Evolutionary conservation across 2,797 vertebrate genomes (phyloP).

Genomic region (Tarsius wallacei): DNA sequence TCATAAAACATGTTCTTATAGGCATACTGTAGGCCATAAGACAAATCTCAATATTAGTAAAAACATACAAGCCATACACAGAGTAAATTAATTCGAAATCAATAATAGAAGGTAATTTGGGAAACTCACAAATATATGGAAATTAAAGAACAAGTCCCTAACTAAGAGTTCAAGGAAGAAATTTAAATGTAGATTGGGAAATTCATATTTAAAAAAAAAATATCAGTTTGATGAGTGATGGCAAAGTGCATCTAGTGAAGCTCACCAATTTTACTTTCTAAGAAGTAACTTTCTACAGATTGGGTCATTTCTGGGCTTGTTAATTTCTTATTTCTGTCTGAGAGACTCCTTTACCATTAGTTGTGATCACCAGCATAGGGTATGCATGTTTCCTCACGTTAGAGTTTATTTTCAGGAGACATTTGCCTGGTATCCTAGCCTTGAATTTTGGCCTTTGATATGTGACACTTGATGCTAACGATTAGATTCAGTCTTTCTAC

Average conservation of each 20-base stretch:
- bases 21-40: no score
- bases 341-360: background rate
- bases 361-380: background rate
- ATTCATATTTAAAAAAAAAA: no score
- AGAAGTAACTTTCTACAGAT: constrained; percentile 8
- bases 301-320: background rate
- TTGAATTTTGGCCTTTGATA: constrained; percentile 43
- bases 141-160: no score
- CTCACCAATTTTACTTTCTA: background rate
- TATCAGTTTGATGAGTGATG: background rate
- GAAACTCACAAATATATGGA: no score
- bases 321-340: constrained; percentile 33
- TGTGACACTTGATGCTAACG: background rate
- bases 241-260: background rate
- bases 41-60: no score
- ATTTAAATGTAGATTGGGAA: no score
- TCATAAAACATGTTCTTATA: no score
- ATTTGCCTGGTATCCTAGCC: background rate
- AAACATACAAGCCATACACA: no score
- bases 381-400: background rate
- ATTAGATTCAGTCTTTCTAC: background rate
- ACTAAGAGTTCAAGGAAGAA: no score
- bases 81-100: no score
- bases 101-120: no score
- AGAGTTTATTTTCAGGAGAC: background rate